These are phyloP conservation scores for Lutraria rhynchaena DNA, from an alignment of 1,140 invertebrate genomes.

Conservation along the genomic window DNA sequence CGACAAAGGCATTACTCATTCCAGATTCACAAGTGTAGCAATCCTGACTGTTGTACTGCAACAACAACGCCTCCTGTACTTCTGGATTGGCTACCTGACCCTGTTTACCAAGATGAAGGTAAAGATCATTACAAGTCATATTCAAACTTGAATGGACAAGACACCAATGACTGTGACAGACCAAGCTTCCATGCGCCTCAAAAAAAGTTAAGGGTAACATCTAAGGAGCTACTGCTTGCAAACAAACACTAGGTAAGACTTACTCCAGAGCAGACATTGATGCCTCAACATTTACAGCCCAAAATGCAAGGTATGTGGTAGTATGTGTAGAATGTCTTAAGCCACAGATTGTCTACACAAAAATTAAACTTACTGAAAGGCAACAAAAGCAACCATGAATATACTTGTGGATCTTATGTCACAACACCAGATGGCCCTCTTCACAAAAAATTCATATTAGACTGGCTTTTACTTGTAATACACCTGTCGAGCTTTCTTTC, in stretches of 20 bases:
- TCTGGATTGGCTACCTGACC: constrained; percentile 53
- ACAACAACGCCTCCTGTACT: background rate
- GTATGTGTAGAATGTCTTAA: constrained; percentile 32
- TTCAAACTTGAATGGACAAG: background rate
- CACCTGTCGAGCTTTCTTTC: constrained; percentile 28
- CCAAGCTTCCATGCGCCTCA: background rate
- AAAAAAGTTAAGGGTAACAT: constrained; percentile 21
- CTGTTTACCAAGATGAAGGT: background rate
- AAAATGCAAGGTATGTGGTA: constrained; percentile 6
- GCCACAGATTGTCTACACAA: constrained; percentile 13
- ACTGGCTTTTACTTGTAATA: constrained; percentile 23
- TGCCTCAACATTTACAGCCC: constrained; percentile 20
- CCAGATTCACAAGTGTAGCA: constrained; percentile 45
- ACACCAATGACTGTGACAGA: constrained; percentile 2
- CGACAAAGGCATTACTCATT: constrained; percentile 36
- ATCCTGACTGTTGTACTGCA: constrained; percentile 27
- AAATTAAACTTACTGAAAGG: constrained; percentile 37
- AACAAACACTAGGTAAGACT: background rate
- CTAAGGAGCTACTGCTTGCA: background rate
- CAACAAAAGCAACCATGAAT: constrained; percentile 33
- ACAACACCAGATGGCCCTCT: background rate
- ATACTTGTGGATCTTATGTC: constrained; percentile 30
- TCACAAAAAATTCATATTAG: constrained; percentile 23
- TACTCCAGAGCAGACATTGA: background rate
- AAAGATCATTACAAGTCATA: constrained; percentile 36